These are phyloP conservation scores for Arion vulgaris DNA, from an alignment of 1,140 invertebrate genomes.

Conservation along the genomic window DNA sequence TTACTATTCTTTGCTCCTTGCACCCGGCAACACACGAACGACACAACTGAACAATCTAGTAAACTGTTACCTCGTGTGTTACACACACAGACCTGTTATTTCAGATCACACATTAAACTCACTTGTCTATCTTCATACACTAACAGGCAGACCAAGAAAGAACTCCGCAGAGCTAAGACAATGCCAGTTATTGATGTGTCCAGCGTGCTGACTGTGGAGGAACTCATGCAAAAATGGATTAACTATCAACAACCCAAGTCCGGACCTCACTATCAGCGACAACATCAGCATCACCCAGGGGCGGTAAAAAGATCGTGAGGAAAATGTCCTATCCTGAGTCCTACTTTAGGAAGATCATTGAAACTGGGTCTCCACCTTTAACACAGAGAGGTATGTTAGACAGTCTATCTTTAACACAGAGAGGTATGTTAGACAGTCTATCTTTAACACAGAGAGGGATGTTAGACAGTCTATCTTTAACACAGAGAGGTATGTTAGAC, in stretches of 20 bases:
- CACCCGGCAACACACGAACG: no score
- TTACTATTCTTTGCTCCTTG: no score
- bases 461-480: no score
- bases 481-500: no score
- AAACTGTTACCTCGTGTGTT: no score
- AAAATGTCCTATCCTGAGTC: conserved; percentile 12
- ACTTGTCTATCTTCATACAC: background rate
- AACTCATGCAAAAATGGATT: background rate
- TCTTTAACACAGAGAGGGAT: no score
- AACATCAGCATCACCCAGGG: background rate
- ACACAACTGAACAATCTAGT: no score
- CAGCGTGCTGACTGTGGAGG: background rate
- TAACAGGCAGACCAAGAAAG: background rate
- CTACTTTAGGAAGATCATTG: background rate
- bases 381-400: background rate
- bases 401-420: no score
- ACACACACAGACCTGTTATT: no score
- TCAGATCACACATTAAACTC: no score
- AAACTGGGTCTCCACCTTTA: background rate
- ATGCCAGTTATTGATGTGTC: conserved; percentile 2
- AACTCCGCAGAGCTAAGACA: background rate
- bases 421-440: no score
- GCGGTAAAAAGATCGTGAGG: background rate
- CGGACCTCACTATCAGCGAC: background rate
- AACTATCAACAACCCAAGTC: background rate